Percentiles rank a stretch among this genome's conserved stretches.
Evolutionary conservation across 2,113 vertebrate genomes (phyloP).

Genomic region (Lipophrys pholis): DNA sequence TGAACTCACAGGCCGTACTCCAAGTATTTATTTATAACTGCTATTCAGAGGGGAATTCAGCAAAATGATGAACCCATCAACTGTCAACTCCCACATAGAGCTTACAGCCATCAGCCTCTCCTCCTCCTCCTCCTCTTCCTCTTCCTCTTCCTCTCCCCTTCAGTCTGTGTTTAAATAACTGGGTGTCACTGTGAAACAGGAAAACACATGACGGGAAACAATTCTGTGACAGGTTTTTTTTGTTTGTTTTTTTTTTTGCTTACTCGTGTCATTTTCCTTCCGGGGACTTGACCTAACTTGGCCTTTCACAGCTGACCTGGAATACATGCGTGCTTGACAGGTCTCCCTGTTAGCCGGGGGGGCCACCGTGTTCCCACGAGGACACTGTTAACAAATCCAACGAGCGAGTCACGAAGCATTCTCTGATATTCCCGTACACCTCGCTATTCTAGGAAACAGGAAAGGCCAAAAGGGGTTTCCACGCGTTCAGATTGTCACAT

Average conservation of each 20-base stretch:
- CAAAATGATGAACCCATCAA: conserved; percentile 63
- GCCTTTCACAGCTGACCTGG: conserved; percentile 37
- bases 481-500: neutral
- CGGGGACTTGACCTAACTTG: conserved; percentile 38
- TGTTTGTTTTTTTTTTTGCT: conserved; percentile 41
- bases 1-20: conserved; percentile 27
- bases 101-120: conserved; percentile 32
- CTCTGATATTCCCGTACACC: conserved; percentile 17
- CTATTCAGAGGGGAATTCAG: conserved; percentile 39
- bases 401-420: conserved; percentile 8
- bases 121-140: neutral
- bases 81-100: conserved; percentile 58
- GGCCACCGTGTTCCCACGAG: conserved; percentile 51
- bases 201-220: conserved; percentile 31
- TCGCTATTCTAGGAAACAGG: conserved; percentile 36
- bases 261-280: conserved; percentile 39
- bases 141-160: neutral
- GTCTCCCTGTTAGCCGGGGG: conserved; percentile 30
- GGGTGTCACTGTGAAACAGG: conserved; percentile 19
- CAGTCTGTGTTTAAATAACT: conserved; percentile 53
- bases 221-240: neutral
- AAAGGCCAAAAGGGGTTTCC: neutral
- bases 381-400: conserved; percentile 59
- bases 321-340: conserved; percentile 41
- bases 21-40: conserved; percentile 55